Percentiles rank a stretch among this genome's conserved stretches.
phyloP scores from a whole-genome alignment of 2,797 vertebrate genomes.

The Eremophila alpestris region DNA sequence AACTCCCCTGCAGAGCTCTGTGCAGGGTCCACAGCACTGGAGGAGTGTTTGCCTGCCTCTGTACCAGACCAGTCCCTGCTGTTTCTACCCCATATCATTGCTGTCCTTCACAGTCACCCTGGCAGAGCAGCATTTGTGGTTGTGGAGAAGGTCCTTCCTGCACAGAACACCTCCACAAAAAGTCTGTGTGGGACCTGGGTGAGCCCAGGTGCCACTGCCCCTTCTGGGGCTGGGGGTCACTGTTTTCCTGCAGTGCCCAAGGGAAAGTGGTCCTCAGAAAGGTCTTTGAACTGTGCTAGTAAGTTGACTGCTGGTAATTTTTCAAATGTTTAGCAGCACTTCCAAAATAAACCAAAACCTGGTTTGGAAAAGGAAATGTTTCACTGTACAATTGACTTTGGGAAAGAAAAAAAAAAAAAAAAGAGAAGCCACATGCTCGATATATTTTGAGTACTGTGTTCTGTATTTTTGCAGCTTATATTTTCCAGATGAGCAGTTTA shows the following conservation, averaged over 20 bases:
- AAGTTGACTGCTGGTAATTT: background rate
- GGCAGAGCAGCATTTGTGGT: background rate
- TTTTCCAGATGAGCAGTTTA: constrained; percentile 81
- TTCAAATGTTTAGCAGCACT: constrained; percentile 4
- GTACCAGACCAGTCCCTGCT: background rate
- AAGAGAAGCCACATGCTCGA: constrained; percentile 69
- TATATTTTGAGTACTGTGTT: constrained; percentile 73
- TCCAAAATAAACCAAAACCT: constrained; percentile 47
- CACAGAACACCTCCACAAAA: background rate
- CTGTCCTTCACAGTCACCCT: background rate
- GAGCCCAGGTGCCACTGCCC: background rate
- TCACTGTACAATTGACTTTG: background rate
- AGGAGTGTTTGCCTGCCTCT: background rate
- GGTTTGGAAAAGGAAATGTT: constrained; percentile 23
- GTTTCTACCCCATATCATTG: background rate
- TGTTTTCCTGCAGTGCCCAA: background rate
- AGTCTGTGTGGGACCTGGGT: background rate
- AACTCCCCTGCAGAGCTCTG: background rate
- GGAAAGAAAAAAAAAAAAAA: background rate
- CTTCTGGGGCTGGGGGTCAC: background rate
- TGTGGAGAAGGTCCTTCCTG: background rate
- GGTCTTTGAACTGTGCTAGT: background rate
- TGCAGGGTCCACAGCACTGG: background rate
- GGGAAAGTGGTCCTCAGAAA: background rate
- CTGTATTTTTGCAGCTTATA: constrained; percentile 82